Evolutionary conservation across 2,797 vertebrate species (phyloP).

Genomic region (Rhabdomys pumilio): DNA sequence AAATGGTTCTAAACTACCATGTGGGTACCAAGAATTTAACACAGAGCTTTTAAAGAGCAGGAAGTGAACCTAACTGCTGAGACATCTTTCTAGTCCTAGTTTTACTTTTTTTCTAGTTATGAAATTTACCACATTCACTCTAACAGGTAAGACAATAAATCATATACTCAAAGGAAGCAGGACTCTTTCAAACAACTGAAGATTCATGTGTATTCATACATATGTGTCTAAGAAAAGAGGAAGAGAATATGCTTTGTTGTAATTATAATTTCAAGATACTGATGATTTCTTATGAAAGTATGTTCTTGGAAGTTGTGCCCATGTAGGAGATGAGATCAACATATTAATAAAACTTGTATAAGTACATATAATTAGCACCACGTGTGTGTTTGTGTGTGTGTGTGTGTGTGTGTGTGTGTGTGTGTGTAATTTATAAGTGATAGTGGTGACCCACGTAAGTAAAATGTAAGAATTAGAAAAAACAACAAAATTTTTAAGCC

Average conservation of each 20-base stretch:
- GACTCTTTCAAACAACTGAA: not conserved
- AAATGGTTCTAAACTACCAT: not conserved
- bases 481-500: not conserved
- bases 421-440: not conserved
- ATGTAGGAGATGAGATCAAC: not conserved
- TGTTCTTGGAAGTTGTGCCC: not conserved
- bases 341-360: too few relatives aligned
- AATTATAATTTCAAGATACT: not conserved
- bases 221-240: not conserved
- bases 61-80: not conserved
- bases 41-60: not conserved
- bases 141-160: not conserved
- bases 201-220: not conserved
- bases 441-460: not conserved
- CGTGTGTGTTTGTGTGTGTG: not conserved
- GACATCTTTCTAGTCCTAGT: not conserved
- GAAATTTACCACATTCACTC: not conserved
- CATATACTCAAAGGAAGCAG: not conserved
- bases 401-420: not conserved
- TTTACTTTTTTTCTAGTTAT: not conserved
- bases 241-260: not conserved
- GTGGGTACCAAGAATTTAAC: not conserved
- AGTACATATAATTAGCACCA: not conserved
- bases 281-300: slow-evolving; percentile 26
- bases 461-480: not conserved